These are phyloP conservation scores for Cryptus armator DNA, from an alignment of 2,888 invertebrate species.

Conservation along the genomic window DNA sequence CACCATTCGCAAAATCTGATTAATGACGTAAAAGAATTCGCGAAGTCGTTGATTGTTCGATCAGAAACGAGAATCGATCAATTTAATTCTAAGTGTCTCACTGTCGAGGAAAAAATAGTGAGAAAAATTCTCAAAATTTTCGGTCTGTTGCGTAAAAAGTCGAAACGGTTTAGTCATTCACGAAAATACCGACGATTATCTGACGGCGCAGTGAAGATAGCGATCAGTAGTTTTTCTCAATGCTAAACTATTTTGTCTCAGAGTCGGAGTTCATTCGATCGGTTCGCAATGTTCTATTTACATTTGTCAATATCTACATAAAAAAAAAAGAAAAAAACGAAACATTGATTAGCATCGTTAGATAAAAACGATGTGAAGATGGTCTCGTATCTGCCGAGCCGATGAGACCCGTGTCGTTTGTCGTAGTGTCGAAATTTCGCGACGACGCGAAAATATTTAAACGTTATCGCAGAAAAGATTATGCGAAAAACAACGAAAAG, in stretches of 20 bases:
- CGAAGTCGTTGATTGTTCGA: conserved; percentile 29
- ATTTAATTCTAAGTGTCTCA: neutral
- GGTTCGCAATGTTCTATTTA: conserved; percentile 58
- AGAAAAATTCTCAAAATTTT: neutral
- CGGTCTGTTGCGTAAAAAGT: neutral
- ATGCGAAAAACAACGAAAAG: neutral
- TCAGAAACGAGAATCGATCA: neutral
- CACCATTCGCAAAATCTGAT: conserved; percentile 65
- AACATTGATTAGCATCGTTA: conserved; percentile 35
- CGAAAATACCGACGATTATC: conserved; percentile 21
- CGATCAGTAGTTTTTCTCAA: conserved; percentile 19
- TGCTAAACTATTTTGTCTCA: conserved; percentile 26
- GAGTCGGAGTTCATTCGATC: conserved; percentile 50
- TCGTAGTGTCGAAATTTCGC: conserved; percentile 48
- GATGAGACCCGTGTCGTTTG: conserved; percentile 9
- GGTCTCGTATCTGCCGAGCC: conserved; percentile 31
- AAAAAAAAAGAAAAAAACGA: conserved; percentile 25
- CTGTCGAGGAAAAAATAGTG: neutral
- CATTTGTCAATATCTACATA: conserved; percentile 62
- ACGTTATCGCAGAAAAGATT: conserved; percentile 21
- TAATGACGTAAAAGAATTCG: conserved; percentile 38
- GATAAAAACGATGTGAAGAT: conserved; percentile 47
- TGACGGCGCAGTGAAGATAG: neutral
- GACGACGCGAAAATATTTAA: conserved; percentile 41
- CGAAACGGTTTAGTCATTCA: neutral